phyloP scores from a whole-genome alignment of 2,888 invertebrate genomes.

The Aphodius granarius region DNA sequence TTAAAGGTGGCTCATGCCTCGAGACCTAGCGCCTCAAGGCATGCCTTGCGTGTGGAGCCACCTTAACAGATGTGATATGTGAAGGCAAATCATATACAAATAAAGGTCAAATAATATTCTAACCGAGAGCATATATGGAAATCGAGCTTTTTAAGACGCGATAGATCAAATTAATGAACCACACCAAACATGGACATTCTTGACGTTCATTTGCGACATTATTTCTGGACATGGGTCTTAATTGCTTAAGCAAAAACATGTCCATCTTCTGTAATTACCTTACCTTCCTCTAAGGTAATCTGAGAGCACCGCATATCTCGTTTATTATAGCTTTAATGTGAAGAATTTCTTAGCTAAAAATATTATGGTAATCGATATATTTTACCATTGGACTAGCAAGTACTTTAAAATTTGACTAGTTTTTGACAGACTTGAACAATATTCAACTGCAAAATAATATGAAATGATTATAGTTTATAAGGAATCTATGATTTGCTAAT shows the following conservation, averaged over 20 bases:
- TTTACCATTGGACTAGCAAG: neutral
- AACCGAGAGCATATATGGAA: neutral
- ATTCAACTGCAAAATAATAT: too few species aligned
- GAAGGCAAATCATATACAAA: too few species aligned
- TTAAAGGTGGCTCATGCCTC: too few species aligned
- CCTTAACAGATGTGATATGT: too few species aligned
- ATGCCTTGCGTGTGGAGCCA: too few species aligned
- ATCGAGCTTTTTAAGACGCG: neutral
- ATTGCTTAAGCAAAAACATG: conserved; percentile 32
- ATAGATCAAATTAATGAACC: neutral
- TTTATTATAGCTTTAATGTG: neutral
- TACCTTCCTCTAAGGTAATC: neutral
- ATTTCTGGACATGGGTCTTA: neutral
- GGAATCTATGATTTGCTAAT: neutral
- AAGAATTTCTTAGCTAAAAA: neutral
- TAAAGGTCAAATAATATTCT: too few species aligned
- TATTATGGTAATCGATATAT: neutral
- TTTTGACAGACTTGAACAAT: too few species aligned
- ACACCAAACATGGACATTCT: neutral
- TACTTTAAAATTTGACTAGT: too few species aligned
- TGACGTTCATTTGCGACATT: neutral
- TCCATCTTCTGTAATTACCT: conserved; percentile 7
- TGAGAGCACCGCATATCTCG: neutral
- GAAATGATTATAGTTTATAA: too few species aligned
- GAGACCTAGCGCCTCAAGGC: too few species aligned